Percentiles rank a stretch among this genome's conserved stretches.
phyloP scores from a whole-genome alignment of 2,113 vertebrate species.

The Xiphorhynchus elegans region DNA sequence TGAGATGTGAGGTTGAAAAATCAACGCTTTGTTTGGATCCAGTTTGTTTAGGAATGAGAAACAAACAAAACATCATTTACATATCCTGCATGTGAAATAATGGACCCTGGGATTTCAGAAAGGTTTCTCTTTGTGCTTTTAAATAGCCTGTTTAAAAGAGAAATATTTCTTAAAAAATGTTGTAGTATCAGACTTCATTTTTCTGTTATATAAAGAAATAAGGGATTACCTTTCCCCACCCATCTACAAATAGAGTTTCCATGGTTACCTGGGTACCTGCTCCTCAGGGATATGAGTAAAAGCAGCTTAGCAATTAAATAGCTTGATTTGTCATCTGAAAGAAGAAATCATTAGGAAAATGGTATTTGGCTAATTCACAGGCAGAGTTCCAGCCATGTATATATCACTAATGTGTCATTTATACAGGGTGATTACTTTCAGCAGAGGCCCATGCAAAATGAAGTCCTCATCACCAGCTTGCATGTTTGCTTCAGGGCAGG shows the following conservation, averaged over 20 bases:
- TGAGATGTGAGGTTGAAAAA: background rate
- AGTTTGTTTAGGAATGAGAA: background rate
- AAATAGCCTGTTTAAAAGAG: background rate
- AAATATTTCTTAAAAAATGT: background rate
- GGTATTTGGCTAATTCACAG: conserved; percentile 54
- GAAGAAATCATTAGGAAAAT: conserved; percentile 48
- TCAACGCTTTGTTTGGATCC: background rate
- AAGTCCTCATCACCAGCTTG: conserved; percentile 22
- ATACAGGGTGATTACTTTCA: conserved; percentile 29
- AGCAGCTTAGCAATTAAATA: conserved; percentile 70
- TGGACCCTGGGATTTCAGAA: background rate
- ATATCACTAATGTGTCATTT: conserved; percentile 54
- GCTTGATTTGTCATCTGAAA: conserved; percentile 65
- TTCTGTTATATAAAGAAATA: conserved; percentile 40
- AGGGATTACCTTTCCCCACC: conserved; percentile 36
- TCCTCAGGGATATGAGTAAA: conserved; percentile 46
- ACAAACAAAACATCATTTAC: background rate
- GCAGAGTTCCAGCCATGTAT: conserved; percentile 11
- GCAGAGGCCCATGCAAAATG: background rate
- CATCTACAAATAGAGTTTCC: conserved; percentile 69
- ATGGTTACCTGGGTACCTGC: conserved; percentile 68
- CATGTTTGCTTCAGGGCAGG: conserved; percentile 32
- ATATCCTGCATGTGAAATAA: background rate
- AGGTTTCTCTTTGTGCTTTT: background rate
- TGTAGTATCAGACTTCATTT: conserved; percentile 28